Percentiles rank a stretch among this genome's conserved stretches.
Evolutionary conservation across 2,113 vertebrate genomes (phyloP).

Genomic region (Lagopus leucura): DNA sequence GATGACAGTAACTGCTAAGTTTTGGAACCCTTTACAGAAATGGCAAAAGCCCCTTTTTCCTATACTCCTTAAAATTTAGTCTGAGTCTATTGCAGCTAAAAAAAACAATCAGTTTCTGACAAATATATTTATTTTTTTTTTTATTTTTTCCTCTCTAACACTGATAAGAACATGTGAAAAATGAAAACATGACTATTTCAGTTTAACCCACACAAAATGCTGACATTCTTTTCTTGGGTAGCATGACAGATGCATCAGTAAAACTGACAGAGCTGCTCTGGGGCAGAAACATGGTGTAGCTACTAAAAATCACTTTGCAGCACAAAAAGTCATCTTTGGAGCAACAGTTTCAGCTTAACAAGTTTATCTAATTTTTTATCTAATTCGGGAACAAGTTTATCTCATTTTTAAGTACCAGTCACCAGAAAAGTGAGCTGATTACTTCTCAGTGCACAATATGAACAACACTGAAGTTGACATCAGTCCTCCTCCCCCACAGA

Average conservation of each 20-base stretch:
- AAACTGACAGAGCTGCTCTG: not conserved
- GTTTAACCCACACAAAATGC: not conserved
- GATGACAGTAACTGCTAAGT: not conserved
- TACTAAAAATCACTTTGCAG: not conserved
- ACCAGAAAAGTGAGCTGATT: not conserved
- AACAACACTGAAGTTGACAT: not conserved
- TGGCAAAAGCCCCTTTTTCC: not conserved
- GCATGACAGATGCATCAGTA: not conserved
- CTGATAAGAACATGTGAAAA: not conserved
- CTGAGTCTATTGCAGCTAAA: not conserved
- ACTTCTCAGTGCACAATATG: not conserved
- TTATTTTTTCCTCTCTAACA: not conserved
- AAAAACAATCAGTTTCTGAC: not conserved
- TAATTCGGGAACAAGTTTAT: not conserved
- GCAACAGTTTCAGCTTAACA: not conserved
- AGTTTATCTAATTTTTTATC: too few species aligned
- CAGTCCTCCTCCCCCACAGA: not conserved
- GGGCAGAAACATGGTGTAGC: not conserved
- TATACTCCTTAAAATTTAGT: not conserved
- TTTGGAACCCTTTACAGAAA: not conserved
- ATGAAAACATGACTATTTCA: not conserved
- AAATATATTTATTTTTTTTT: not conserved
- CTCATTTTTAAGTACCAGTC: not conserved
- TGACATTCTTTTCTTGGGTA: not conserved
- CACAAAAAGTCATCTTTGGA: not conserved